These are phyloP conservation scores for Dendrolimus punctatus DNA, from an alignment of 1,140 invertebrate genomes.

Conservation along the genomic window DNA sequence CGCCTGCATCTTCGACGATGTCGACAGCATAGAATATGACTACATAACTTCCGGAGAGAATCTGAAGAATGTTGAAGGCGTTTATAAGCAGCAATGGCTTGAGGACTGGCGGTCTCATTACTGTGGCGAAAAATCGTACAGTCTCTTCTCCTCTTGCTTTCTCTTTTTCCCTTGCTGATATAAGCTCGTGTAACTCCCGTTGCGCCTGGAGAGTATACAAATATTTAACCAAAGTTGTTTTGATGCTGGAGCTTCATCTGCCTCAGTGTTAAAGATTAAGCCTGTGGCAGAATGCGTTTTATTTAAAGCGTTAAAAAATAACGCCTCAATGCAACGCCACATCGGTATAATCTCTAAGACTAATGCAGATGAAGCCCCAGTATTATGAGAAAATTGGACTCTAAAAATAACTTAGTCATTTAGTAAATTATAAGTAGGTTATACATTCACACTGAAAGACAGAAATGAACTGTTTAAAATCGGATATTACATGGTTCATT, in stretches of 20 bases:
- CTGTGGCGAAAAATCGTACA: slow-evolving; percentile 65
- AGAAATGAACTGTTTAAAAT: no score
- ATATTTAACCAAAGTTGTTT: slow-evolving; percentile 7
- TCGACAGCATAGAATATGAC: slow-evolving; percentile 84
- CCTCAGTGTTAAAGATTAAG: no score
- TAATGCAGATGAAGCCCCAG: no score
- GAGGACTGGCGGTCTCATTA: slow-evolving; percentile 72
- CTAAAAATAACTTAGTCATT: no score
- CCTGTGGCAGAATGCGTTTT: no score
- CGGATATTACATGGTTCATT: no score
- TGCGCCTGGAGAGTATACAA: slow-evolving; percentile 62
- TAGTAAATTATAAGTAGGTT: no score
- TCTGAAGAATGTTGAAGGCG: slow-evolving; percentile 79
- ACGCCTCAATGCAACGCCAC: no score
- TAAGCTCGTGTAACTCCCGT: slow-evolving; percentile 72
- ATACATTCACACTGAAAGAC: no score
- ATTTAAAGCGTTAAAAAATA: no score
- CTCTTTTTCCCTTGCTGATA: slow-evolving; percentile 66
- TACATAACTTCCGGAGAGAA: slow-evolving; percentile 81
- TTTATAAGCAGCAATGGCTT: slow-evolving; percentile 82
- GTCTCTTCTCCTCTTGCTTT: slow-evolving; percentile 58
- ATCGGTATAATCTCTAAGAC: no score
- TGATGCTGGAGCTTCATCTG: background rate
- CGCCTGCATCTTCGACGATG: slow-evolving; percentile 74
- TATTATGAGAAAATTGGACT: no score